phyloP scores from a whole-genome alignment of 2,888 invertebrate species.

The Hyalella azteca region DNA sequence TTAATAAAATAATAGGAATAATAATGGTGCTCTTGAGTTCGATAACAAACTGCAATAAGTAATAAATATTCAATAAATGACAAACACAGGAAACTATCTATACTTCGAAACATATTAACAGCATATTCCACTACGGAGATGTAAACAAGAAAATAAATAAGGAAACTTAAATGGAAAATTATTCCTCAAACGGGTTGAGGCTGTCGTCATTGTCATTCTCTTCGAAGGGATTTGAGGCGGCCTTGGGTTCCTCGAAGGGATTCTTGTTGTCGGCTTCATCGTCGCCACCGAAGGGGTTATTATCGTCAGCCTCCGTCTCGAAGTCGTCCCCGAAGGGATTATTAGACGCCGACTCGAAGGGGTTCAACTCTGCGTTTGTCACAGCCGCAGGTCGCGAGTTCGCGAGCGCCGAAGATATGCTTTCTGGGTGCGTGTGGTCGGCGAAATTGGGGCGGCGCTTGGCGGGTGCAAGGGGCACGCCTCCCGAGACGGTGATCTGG shows the following conservation, averaged over 20 bases:
- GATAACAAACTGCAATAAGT: too few relatives aligned
- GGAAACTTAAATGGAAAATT: background rate
- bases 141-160: too few relatives aligned
- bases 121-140: too few relatives aligned
- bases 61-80: too few relatives aligned
- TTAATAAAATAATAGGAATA: too few relatives aligned
- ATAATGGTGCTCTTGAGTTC: too few relatives aligned
- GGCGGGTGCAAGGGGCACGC: background rate
- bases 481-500: conserved; percentile 46
- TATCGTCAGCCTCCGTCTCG: conserved; percentile 52
- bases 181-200: conserved; percentile 48
- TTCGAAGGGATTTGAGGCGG: background rate
- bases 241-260: conserved; percentile 22
- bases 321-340: conserved; percentile 53
- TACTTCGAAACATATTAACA: too few relatives aligned
- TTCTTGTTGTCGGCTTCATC: conserved; percentile 36
- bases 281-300: conserved; percentile 48
- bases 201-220: conserved; percentile 44
- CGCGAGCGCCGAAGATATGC: conserved; percentile 43
- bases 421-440: background rate
- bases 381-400: background rate
- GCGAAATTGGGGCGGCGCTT: background rate
- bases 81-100: too few relatives aligned
- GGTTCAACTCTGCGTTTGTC: conserved; percentile 2
- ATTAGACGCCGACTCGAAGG: conserved; percentile 35